A percentile compares a stretch with the other conserved stretches of the same genome.
Evolutionary conservation across 2,888 invertebrate species (phyloP).

Genomic region (Meandrusa payeni): DNA sequence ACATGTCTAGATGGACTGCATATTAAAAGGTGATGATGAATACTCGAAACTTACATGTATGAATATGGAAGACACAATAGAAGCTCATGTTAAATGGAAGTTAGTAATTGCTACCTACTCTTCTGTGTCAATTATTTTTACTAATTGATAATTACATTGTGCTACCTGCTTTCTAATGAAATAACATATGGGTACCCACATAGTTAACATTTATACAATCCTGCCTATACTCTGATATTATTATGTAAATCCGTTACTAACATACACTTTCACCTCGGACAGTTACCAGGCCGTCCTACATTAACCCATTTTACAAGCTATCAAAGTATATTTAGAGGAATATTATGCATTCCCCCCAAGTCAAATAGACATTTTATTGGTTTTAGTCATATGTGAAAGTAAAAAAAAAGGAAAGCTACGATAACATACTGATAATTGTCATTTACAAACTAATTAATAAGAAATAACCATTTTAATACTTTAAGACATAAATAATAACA

Average conservation of each 20-base stretch:
- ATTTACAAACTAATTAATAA: constrained; percentile 81
- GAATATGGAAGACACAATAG: too few relatives aligned
- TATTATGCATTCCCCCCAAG: constrained; percentile 2
- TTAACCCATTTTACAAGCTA: background rate
- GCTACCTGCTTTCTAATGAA: too few relatives aligned
- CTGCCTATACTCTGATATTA: too few relatives aligned
- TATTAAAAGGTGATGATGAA: too few relatives aligned
- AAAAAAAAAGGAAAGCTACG: constrained; percentile 48
- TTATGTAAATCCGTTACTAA: background rate
- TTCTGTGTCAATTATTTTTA: too few relatives aligned
- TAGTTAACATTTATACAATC: too few relatives aligned
- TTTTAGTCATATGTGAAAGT: constrained; percentile 55
- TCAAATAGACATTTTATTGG: constrained; percentile 56
- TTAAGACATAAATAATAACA: constrained; percentile 81
- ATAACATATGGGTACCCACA: too few relatives aligned
- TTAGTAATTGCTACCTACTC: too few relatives aligned
- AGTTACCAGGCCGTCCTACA: background rate
- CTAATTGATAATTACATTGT: too few relatives aligned
- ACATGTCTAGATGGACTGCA: too few relatives aligned
- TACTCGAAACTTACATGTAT: too few relatives aligned
- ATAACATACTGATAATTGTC: constrained; percentile 69
- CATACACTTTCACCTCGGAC: constrained; percentile 5
- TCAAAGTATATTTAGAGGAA: constrained; percentile 5
- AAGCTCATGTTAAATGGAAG: too few relatives aligned
- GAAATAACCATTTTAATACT: constrained; percentile 81